These are phyloP conservation scores for Lethrus apterus DNA, from an alignment of 1,140 invertebrate species.

Conservation along the genomic window DNA sequence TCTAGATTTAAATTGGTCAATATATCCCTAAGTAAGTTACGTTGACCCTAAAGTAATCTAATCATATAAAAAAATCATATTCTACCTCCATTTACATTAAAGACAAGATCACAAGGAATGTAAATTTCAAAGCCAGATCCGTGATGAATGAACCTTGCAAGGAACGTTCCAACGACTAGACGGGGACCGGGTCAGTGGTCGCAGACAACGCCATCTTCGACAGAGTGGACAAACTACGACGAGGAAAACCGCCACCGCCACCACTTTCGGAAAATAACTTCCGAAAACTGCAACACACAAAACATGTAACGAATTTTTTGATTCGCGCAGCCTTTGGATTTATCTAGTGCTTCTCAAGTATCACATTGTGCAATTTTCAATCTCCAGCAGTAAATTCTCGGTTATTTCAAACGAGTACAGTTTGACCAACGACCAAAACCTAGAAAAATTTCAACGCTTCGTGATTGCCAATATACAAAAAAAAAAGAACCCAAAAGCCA, in stretches of 20 bases:
- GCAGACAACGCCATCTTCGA: slow-evolving; percentile 62
- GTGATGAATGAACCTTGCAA: neutral
- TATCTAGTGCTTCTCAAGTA: slow-evolving; percentile 1
- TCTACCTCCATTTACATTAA: too few species aligned
- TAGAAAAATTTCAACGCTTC: slow-evolving; percentile 4
- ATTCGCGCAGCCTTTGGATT: neutral
- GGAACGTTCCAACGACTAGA: slow-evolving; percentile 21
- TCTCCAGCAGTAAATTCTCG: slow-evolving; percentile 10
- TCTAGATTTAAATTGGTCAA: neutral
- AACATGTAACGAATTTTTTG: neutral
- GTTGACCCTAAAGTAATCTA: too few species aligned
- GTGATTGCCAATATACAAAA: neutral
- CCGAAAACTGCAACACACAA: slow-evolving; percentile 51
- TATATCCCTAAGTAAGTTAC: too few species aligned
- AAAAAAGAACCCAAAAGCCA: neutral
- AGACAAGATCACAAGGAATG: slow-evolving; percentile 11
- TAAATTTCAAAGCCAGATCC: slow-evolving; percentile 20
- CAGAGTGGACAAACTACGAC: slow-evolving; percentile 61
- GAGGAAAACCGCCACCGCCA: slow-evolving; percentile 54
- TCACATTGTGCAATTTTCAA: slow-evolving; percentile 6
- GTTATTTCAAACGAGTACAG: slow-evolving; percentile 1
- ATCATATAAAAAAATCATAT: too few species aligned
- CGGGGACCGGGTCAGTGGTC: slow-evolving; percentile 40
- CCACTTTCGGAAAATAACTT: slow-evolving; percentile 60
- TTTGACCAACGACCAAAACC: slow-evolving; percentile 7